These are phyloP conservation scores for Nowickia ferox DNA, from an alignment of 2,888 invertebrate species.

Conservation along the genomic window DNA sequence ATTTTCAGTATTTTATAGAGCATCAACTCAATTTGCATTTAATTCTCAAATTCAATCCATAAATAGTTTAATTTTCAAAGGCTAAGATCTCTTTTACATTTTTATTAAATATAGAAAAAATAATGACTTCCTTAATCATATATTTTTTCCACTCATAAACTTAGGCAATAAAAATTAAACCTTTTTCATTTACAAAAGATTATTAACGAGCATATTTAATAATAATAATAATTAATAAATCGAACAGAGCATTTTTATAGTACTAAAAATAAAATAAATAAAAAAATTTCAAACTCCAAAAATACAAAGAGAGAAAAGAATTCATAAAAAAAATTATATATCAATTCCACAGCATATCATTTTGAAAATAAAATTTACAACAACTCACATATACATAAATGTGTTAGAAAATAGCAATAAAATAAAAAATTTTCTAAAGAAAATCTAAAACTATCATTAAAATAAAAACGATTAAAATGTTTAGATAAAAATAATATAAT, in stretches of 20 bases:
- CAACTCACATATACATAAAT: conserved; percentile 21
- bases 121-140: background rate
- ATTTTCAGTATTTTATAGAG: too few relatives aligned
- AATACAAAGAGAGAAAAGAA: conserved; percentile 22
- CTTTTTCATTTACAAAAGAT: conserved; percentile 13
- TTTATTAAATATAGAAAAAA: background rate
- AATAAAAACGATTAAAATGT: conserved; percentile 20
- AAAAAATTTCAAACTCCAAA: conserved; percentile 43
- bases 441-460: conserved; percentile 57
- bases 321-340: conserved; percentile 58
- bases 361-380: conserved; percentile 60
- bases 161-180: conserved; percentile 23
- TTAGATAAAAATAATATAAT: conserved; percentile 4
- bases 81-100: background rate
- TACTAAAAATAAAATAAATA: conserved; percentile 54
- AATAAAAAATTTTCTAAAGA: conserved; percentile 61
- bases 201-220: conserved; percentile 3
- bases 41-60: too few relatives aligned
- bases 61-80: background rate
- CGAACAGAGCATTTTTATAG: conserved; percentile 70
- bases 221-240: conserved; percentile 28
- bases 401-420: conserved; percentile 60
- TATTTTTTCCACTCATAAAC: background rate
- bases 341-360: conserved; percentile 72
- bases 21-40: too few relatives aligned